Evolutionary conservation across 1,140 invertebrate genomes (phyloP).

Genomic region (Coelopa frigida): DNA sequence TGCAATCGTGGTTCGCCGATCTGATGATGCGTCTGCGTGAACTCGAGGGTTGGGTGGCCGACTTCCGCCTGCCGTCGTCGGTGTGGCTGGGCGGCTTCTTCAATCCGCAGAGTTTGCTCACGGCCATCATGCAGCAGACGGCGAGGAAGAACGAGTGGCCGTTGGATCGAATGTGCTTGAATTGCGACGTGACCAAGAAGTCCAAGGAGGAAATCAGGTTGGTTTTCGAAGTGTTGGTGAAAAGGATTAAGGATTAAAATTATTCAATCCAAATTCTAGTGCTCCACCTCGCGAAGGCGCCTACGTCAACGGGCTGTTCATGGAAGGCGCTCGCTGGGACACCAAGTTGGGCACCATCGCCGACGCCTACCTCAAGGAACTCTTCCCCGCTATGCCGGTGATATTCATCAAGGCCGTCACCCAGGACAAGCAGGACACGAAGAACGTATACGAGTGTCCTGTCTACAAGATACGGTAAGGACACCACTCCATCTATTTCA

Average conservation of each 20-base stretch:
- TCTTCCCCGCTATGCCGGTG: slow-evolving; percentile 87
- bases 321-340: slow-evolving; percentile 94
- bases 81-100: slow-evolving; percentile 93
- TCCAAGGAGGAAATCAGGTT: slow-evolving; percentile 75
- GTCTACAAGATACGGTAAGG: slow-evolving; percentile 79
- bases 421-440: slow-evolving; percentile 80
- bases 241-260: background rate
- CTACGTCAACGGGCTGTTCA: slow-evolving; percentile 80
- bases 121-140: slow-evolving; percentile 95
- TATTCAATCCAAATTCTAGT: slow-evolving; percentile 35
- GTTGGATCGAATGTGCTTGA: slow-evolving; percentile 89
- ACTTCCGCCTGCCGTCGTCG: slow-evolving; percentile 73
- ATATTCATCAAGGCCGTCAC: slow-evolving; percentile 80
- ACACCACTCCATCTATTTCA: too few relatives aligned
- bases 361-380: slow-evolving; percentile 81
- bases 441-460: slow-evolving; percentile 87
- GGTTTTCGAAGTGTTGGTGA: too few relatives aligned
- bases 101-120: slow-evolving; percentile 94
- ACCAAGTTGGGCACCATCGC: slow-evolving; percentile 63
- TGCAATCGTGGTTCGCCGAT: slow-evolving; percentile 86
- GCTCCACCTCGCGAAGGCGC: slow-evolving; percentile 82
- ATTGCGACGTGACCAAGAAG: slow-evolving; percentile 92
- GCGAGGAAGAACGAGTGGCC: slow-evolving; percentile 93
- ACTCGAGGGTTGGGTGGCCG: slow-evolving; percentile 68
- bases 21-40: slow-evolving; percentile 70